Base-by-base conservation (phyloP, 2,888 invertebrate species). In the Clivina fossor region DNA sequence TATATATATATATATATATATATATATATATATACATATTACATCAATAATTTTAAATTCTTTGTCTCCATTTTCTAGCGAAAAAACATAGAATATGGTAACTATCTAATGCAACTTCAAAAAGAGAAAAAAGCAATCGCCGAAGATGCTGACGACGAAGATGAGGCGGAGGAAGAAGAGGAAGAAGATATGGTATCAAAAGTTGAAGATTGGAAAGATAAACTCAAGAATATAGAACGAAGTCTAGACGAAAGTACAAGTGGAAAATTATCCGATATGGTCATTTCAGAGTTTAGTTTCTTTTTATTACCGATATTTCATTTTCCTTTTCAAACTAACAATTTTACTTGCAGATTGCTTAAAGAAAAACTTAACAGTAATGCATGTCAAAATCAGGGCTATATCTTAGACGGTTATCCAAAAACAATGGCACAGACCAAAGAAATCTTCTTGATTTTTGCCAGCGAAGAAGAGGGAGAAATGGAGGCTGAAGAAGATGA, bases 331-430 rank as follows among this genome's bases (percentile, higher is more conserved):
- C n/a, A n/a, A 4, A 18, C 4, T 13, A 37, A n/a, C 15, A 18
- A 38, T 38, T 11, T n/a, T 37, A 13, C n/a, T 56, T 51, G 2
- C 49, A 80, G 79, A 61, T 74, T 81, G 60, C 66, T 84, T 57
- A 75, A 76, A 41, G 73, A 74, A 40, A 76, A 76, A 57, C 64
- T 85, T 46, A 66, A 75, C 32, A 76, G 80, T 46, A 83, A 80
- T 61, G 80, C 81, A 30, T 84, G 84, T 64, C 77, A 79, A 64
- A 88, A 87, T 67, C 83, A 83, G 69, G 89, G 89, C 40, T 90
- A 85, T 76, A 80, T 89, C n/a, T 71, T 90, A 7, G 89, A 89
- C 68, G 87, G 85, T 1, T 86, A 79, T 69, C 89, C 89, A 0
- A 83, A 80, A 63, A 81, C 80, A 0, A 64, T 80, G 20, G 70